These are phyloP conservation scores for Globicephala melas DNA, from an alignment of 2,113 vertebrate genomes.

Conservation along the genomic window DNA sequence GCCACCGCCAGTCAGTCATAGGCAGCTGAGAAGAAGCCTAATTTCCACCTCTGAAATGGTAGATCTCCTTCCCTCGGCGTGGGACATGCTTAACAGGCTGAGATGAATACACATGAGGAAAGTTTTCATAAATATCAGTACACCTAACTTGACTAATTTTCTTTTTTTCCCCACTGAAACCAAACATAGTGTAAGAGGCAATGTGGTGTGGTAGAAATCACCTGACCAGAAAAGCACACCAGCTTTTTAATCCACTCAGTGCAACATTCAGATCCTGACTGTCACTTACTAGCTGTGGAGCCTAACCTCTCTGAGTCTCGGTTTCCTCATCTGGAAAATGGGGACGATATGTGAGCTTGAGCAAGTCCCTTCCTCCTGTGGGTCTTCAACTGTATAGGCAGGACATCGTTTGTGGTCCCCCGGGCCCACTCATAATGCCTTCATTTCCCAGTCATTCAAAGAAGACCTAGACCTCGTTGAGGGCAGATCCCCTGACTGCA, in stretches of 20 bases:
- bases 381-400: accelerated
- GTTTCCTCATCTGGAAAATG: background rate
- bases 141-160: background rate
- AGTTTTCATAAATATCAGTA: background rate
- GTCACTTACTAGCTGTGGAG: background rate
- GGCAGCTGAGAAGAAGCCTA: background rate
- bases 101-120: background rate
- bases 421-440: background rate
- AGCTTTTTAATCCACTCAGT: background rate
- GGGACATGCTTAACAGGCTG: no score
- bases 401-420: background rate
- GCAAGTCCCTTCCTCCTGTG: background rate
- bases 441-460: background rate
- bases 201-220: background rate
- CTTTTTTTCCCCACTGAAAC: background rate
- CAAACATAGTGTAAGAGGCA: background rate
- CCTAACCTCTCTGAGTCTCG: background rate
- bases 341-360: background rate
- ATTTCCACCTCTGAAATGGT: background rate
- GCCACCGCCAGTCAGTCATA: background rate
- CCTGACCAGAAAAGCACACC: background rate
- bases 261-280: background rate
- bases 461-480: background rate
- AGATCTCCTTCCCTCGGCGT: background rate
- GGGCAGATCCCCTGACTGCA: background rate